Conservation (phyloP, 2,113 vertebrate genomes). For the Pycnonotus jocosus region DNA sequence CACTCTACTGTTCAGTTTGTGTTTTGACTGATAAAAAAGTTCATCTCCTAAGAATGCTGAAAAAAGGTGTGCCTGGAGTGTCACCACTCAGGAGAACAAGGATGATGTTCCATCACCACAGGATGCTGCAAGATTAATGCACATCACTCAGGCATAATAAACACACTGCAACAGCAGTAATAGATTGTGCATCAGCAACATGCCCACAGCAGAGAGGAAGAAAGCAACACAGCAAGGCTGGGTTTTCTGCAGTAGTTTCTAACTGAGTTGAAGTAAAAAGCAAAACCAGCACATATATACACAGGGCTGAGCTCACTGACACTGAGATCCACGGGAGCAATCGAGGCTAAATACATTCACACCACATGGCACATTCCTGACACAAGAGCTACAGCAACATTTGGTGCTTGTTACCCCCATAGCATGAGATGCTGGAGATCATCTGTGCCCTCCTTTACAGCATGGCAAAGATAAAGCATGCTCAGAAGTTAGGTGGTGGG, state of each 20-base stretch:
- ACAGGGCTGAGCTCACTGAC: background rate
- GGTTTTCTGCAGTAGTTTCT: background rate
- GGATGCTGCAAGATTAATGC: background rate
- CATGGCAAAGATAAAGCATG: background rate
- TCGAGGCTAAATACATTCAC: background rate
- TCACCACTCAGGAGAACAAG: background rate
- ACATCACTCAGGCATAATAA: background rate
- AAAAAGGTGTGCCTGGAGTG: background rate
- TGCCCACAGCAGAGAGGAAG: background rate
- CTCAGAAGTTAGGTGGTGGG: background rate
- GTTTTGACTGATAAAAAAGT: background rate
- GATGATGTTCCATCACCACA: background rate
- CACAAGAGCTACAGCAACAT: constrained; percentile 2
- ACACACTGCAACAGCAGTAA: background rate
- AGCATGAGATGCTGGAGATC: background rate
- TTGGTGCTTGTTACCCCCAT: background rate
- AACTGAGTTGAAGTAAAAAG: background rate
- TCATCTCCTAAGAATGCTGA: background rate
- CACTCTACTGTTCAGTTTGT: background rate
- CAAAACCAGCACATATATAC: background rate
- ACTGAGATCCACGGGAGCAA: background rate
- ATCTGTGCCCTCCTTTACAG: constrained; percentile 11
- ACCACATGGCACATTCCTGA: background rate
- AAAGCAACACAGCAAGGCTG: background rate
- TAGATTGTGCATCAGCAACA: background rate